Conservation (phyloP, 1,140 invertebrate genomes). For the Trichomalopsis sarcophagae region DNA sequence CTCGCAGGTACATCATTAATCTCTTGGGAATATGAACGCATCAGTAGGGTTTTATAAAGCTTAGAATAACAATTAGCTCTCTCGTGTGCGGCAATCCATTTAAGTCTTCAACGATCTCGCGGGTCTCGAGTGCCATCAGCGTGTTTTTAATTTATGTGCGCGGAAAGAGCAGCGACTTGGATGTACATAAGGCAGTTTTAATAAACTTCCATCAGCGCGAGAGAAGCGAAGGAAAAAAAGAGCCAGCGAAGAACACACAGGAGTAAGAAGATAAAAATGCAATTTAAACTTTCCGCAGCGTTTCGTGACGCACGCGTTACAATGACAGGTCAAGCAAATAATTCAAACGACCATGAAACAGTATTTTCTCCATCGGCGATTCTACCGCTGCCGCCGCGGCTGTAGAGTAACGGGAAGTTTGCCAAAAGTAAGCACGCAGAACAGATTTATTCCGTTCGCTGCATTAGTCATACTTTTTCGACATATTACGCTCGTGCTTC, state of each 20-base stretch:
- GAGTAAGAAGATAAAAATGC: constrained; percentile 46
- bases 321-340: constrained; percentile 54
- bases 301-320: constrained; percentile 50
- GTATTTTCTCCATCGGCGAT: constrained; percentile 59
- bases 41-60: neutral
- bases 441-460: constrained; percentile 63
- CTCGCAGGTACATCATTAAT: too few species aligned
- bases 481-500: constrained; percentile 44
- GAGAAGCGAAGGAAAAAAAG: constrained; percentile 20
- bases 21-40: neutral
- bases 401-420: constrained; percentile 57
- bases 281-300: constrained; percentile 48
- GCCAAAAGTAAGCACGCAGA: constrained; percentile 63
- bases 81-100: too few species aligned
- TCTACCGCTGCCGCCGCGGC: constrained; percentile 37
- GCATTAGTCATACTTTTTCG: constrained; percentile 61
- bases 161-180: neutral
- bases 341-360: constrained; percentile 52
- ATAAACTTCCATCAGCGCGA: constrained; percentile 6
- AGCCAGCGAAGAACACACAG: neutral
- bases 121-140: neutral
- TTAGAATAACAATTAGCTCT: neutral
- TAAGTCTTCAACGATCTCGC: neutral
- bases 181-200: constrained; percentile 3
- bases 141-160: constrained; percentile 21